These are phyloP conservation scores for Lepidiolamprologus cunningtoni DNA, from an alignment of 2,113 vertebrate species.

Conservation along the genomic window DNA sequence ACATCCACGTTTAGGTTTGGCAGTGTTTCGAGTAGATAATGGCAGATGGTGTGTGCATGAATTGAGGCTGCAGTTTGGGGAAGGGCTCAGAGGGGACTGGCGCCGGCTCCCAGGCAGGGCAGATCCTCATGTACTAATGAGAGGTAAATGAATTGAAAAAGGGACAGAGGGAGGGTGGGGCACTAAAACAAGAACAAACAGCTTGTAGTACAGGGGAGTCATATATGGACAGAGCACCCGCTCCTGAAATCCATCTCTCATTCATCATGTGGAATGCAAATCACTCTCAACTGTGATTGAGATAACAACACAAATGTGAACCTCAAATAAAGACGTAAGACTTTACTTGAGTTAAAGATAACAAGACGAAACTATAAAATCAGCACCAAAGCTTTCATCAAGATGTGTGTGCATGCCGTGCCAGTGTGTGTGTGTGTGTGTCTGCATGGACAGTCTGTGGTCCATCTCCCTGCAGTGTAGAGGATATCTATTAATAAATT, in stretches of 20 bases:
- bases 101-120: neutral
- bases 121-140: neutral
- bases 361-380: constrained; percentile 33
- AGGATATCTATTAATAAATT: constrained; percentile 60
- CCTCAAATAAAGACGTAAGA: neutral
- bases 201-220: neutral
- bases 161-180: neutral
- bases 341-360: constrained; percentile 5
- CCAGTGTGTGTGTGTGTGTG: neutral
- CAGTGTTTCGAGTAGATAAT: neutral
- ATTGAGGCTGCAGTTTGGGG: neutral
- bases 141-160: neutral
- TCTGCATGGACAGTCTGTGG: neutral
- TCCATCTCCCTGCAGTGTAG: constrained; percentile 37
- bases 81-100: neutral
- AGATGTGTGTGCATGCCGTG: neutral
- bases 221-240: neutral
- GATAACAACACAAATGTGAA: neutral
- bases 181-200: neutral
- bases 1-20: neutral
- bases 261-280: neutral
- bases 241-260: neutral
- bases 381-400: constrained; percentile 32
- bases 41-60: neutral
- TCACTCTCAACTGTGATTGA: neutral